Evolutionary conservation across 2,888 invertebrate genomes (phyloP).

Genomic region (Tetragnatha montana): DNA sequence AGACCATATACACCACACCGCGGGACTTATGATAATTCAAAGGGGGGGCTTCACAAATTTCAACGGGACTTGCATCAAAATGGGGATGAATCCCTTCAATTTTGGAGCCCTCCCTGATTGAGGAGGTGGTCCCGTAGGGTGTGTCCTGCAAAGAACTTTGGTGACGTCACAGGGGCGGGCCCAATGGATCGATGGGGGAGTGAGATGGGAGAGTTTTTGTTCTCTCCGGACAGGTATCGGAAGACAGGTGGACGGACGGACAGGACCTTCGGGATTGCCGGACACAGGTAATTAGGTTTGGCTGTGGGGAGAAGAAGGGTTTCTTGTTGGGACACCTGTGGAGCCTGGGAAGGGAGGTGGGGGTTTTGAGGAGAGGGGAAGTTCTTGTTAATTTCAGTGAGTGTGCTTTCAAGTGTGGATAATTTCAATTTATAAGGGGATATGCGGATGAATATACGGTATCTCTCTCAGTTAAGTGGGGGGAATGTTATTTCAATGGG

Average conservation of each 20-base stretch:
- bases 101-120: background rate
- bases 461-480: no score
- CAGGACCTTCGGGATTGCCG: constrained; percentile 7
- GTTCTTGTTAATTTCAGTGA: background rate
- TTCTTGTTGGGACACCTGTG: no score
- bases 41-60: background rate
- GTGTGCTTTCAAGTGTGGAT: background rate
- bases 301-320: background rate
- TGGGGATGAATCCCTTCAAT: background rate
- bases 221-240: constrained; percentile 29
- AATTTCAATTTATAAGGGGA: background rate
- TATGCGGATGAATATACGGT: no score
- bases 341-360: no score
- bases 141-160: constrained; percentile 29
- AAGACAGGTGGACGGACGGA: constrained; percentile 35
- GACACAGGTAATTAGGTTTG: constrained; percentile 41
- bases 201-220: background rate
- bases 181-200: constrained; percentile 29
- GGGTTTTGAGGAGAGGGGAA: no score
- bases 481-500: no score
- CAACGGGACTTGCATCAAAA: background rate
- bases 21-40: background rate
- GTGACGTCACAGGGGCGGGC: constrained; percentile 50
- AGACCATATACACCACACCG: no score
- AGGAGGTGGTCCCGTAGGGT: constrained; percentile 14